Evolutionary conservation across 2,113 vertebrate species (phyloP), one percentile per base, ranked within the genome.

Genomic region (Trogon melanurus): DNA sequence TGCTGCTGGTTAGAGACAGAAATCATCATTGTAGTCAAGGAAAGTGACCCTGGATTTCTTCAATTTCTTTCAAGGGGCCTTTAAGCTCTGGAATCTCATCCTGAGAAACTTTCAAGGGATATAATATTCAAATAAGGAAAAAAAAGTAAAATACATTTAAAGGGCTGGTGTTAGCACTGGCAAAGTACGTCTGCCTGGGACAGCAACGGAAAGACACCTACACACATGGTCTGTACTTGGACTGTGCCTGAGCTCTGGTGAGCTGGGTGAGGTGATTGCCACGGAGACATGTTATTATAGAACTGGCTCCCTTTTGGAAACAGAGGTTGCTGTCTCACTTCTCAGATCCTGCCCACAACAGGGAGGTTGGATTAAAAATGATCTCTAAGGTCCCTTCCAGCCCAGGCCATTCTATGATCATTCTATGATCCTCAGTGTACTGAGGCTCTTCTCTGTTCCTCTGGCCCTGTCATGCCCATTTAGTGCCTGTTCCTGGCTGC

Each of bases 21-120:
- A 89, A 89, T 69, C 36, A 58, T 11, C 13, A 34, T 5, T 85
- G 27, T 45, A 54, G 29, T 44, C 44, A 6, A 22, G 56, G 54
- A 81, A 92, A 94, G 51, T 83, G n/a, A 85, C 85, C 38, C 17
- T 81, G 72, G 32, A 88, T 91, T 93, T 80, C 17, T 90, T 75
- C 13, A 13, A 71, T 75, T 84, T 82, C 57, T 92, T 91, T 87
- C 23, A 78, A 78, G 65, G 11, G 6, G 3, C 6, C 21, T 76
- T 88, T 58, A 60, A 88, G 32, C 6, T 65, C 45, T 38, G 11
- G n/a, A 91, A 72, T 82, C 36, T 13, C 6, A 61, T 81, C 45
- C 38, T 65, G 18, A 79, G 51, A 54, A 85, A 51, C 15, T 74
- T 51, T 53, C 19, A 69, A 60, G 30, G 20, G 30, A 51, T 30